Conservation (phyloP, 1,140 invertebrate genomes). For the Orius laevigatus region DNA sequence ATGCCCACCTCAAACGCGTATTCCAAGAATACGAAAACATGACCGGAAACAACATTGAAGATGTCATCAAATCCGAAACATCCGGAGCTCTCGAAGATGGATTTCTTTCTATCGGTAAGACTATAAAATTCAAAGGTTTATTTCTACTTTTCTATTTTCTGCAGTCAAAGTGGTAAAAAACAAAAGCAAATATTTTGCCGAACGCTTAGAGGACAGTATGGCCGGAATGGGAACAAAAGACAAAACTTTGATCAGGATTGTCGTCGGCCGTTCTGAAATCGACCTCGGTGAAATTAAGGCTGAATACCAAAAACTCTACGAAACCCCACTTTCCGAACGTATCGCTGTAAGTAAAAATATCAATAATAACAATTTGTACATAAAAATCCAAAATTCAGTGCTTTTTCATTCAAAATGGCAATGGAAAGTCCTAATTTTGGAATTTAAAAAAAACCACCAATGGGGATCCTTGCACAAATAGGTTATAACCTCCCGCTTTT, state of each 20-base stretch:
- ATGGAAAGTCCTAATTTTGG: too few relatives aligned
- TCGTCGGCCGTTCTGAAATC: constrained; percentile 74
- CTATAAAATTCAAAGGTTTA: not conserved
- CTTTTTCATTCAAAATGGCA: too few relatives aligned
- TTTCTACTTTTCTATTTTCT: constrained; percentile 18
- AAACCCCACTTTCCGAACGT: constrained; percentile 57
- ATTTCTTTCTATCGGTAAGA: constrained; percentile 67
- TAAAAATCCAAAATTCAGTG: too few relatives aligned
- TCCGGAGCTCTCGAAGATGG: constrained; percentile 71
- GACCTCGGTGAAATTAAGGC: constrained; percentile 75
- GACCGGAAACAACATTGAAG: constrained; percentile 62
- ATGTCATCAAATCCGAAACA: constrained; percentile 76
- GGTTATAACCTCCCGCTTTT: too few relatives aligned
- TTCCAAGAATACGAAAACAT: constrained; percentile 63
- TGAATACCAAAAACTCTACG: constrained; percentile 59
- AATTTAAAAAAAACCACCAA: too few relatives aligned
- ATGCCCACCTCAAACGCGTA: constrained; percentile 42
- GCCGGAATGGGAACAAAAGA: constrained; percentile 74
- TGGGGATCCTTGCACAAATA: too few relatives aligned
- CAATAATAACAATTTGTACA: constrained; percentile 1
- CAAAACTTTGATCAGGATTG: constrained; percentile 65
- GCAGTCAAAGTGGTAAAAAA: constrained; percentile 65
- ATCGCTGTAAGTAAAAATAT: constrained; percentile 31
- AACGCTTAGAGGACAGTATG: constrained; percentile 75
- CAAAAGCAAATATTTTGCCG: constrained; percentile 75